A percentile compares a stretch with the other conserved stretches of the same genome.
phyloP scores from a whole-genome alignment of 2,888 invertebrate genomes.

The Ashinkailepas kermadecensis region DNA sequence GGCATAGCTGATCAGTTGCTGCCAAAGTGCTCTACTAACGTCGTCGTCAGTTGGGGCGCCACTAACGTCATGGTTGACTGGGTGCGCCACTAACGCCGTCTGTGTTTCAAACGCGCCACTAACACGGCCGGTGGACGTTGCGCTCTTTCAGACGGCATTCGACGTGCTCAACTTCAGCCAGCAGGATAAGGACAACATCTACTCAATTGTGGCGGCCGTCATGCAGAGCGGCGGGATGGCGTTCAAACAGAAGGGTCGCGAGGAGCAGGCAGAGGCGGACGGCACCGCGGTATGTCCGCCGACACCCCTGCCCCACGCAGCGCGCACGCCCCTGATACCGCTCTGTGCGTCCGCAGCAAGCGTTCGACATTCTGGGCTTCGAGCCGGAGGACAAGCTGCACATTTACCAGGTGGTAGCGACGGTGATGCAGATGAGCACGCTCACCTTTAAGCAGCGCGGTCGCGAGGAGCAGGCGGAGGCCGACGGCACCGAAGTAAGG shows the following conservation, averaged over 20 bases:
- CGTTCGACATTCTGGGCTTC: constrained; percentile 51
- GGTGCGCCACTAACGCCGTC: no score
- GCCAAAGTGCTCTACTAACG: no score
- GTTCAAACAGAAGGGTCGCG: constrained; percentile 55
- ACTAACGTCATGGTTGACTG: no score
- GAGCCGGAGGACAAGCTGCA: constrained; percentile 45
- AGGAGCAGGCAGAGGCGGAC: constrained; percentile 51
- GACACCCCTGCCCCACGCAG: no score
- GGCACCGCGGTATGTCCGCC: constrained; percentile 38
- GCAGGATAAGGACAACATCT: constrained; percentile 48
- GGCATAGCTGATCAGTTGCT: no score
- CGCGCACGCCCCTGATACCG: neutral
- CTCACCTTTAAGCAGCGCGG: constrained; percentile 55
- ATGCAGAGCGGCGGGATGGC: constrained; percentile 93
- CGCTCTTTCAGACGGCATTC: constrained; percentile 49
- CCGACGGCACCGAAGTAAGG: constrained; percentile 41
- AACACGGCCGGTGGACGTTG: no score
- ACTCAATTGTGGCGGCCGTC: constrained; percentile 94
- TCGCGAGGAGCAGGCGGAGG: constrained; percentile 51
- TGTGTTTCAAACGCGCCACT: no score
- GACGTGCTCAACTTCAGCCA: constrained; percentile 51
- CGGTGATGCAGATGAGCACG: constrained; percentile 52
- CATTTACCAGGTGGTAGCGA: constrained; percentile 48
- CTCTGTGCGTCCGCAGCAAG: constrained; percentile 23
- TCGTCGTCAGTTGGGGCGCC: no score